Conservation (phyloP, 2,888 invertebrate genomes). For the Eilema depressum region DNA sequence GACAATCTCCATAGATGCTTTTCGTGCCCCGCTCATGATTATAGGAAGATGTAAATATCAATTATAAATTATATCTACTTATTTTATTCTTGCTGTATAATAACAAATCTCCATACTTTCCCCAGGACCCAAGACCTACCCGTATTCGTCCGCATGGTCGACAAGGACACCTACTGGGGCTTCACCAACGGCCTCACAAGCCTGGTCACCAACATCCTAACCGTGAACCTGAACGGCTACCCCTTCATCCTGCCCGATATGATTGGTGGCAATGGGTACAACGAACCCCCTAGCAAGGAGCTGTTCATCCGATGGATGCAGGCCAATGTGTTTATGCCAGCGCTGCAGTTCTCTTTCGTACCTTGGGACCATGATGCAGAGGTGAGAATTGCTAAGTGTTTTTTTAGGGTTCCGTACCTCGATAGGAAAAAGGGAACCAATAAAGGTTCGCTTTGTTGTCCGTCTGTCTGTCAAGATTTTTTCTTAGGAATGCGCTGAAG, state of each 20-base stretch:
- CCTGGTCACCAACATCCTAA: conserved; percentile 90
- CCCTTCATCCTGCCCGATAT: conserved; percentile 92
- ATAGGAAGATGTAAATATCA: too few species aligned
- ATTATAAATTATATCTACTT: too few species aligned
- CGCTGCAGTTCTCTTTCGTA: conserved; percentile 92
- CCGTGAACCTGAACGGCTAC: conserved; percentile 89
- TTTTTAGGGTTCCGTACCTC: too few species aligned
- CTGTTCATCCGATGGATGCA: conserved; percentile 93
- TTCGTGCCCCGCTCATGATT: too few species aligned
- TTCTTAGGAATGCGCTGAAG: too few species aligned
- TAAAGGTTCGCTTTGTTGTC: too few species aligned
- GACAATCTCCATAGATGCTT: too few species aligned
- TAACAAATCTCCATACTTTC: background rate
- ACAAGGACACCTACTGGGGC: conserved; percentile 91
- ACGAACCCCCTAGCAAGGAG: conserved; percentile 86
- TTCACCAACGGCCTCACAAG: conserved; percentile 90
- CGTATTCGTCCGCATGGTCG: conserved; percentile 92
- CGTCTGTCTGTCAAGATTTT: too few species aligned
- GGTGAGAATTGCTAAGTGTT: conserved; percentile 54
- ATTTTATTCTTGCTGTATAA: too few species aligned
- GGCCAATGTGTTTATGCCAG: conserved; percentile 92
- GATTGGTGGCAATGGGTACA: conserved; percentile 91
- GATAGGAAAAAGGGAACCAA: too few species aligned
- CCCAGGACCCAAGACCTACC: conserved; percentile 89
- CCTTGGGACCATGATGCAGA: conserved; percentile 93